phyloP scores from a whole-genome alignment of 2,797 vertebrate species.

The Naso thynnoides region DNA sequence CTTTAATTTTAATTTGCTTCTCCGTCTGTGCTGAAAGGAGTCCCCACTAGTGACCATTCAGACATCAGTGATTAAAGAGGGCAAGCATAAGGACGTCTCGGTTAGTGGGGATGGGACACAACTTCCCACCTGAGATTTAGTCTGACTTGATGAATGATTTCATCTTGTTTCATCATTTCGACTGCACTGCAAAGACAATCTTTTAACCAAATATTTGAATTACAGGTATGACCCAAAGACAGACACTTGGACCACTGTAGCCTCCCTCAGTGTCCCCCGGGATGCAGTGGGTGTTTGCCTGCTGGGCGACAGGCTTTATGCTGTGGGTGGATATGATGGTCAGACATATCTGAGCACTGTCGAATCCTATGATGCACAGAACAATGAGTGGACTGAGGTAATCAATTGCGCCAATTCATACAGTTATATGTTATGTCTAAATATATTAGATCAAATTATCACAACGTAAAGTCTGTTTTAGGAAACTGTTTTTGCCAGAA shows the following conservation, averaged over 20 bases:
- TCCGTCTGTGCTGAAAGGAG: constrained; percentile 24
- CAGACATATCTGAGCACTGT: constrained; percentile 93
- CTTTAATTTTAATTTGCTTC: constrained; percentile 48
- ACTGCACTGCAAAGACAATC: background rate
- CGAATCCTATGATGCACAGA: constrained; percentile 96
- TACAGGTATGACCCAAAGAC: constrained; percentile 96
- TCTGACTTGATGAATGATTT: constrained; percentile 3
- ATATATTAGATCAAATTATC: background rate
- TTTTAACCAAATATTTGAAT: constrained; percentile 19
- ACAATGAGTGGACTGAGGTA: constrained; percentile 98
- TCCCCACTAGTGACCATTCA: constrained; percentile 30
- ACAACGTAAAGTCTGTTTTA: background rate
- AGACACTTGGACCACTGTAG: constrained; percentile 95
- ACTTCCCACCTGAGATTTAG: constrained; percentile 6
- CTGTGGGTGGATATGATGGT: constrained; percentile 97
- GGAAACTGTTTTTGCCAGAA: constrained; percentile 25
- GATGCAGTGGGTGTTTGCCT: constrained; percentile 95
- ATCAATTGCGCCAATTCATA: background rate
- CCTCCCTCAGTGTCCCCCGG: constrained; percentile 91
- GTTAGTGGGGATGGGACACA: constrained; percentile 15
- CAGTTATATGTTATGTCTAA: background rate
- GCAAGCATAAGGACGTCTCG: constrained; percentile 22
- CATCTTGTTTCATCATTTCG: background rate
- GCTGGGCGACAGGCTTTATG: constrained; percentile 93
- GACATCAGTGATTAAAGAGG: constrained; percentile 51